Percentiles rank a stretch among this genome's conserved stretches.
These are phyloP conservation scores for Carassius auratus DNA, from an alignment of 2,113 vertebrate genomes.

Conservation along the genomic window DNA sequence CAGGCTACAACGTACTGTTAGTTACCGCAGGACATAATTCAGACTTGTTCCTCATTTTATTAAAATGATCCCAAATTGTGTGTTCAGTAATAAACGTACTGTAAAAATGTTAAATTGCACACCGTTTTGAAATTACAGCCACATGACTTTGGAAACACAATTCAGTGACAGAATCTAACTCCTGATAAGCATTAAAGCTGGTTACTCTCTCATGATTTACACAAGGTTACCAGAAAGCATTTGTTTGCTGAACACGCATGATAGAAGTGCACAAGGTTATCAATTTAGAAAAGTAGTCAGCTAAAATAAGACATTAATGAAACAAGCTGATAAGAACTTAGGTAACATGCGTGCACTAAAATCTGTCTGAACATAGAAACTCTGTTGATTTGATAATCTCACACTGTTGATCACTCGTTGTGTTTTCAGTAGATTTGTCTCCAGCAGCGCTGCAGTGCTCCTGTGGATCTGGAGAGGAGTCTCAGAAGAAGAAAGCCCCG, in stretches of 20 bases:
- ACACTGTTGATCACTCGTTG: background rate
- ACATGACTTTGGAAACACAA: background rate
- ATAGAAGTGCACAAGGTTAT: background rate
- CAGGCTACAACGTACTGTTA: background rate
- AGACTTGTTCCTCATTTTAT: background rate
- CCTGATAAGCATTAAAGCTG: background rate
- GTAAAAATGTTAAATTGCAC: background rate
- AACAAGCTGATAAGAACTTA: background rate
- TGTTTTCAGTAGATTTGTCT: slow-evolving; percentile 70
- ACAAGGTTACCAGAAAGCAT: too few species aligned
- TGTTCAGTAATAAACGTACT: background rate
- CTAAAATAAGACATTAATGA: background rate
- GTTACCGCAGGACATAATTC: background rate
- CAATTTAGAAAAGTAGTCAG: background rate
- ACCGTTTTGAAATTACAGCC: background rate
- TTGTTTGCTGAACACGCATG: background rate
- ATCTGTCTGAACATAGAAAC: too few species aligned
- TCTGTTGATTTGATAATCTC: background rate
- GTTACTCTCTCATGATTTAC: background rate
- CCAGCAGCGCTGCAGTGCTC: slow-evolving; percentile 57
- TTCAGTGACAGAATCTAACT: background rate
- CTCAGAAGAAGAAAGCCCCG: slow-evolving; percentile 67
- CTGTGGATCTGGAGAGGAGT: slow-evolving; percentile 71
- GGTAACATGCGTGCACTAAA: background rate
- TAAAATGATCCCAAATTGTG: background rate